These are phyloP conservation scores for Malurus alboscapulatus DNA, from an alignment of 2,113 vertebrate genomes.

Conservation along the genomic window DNA sequence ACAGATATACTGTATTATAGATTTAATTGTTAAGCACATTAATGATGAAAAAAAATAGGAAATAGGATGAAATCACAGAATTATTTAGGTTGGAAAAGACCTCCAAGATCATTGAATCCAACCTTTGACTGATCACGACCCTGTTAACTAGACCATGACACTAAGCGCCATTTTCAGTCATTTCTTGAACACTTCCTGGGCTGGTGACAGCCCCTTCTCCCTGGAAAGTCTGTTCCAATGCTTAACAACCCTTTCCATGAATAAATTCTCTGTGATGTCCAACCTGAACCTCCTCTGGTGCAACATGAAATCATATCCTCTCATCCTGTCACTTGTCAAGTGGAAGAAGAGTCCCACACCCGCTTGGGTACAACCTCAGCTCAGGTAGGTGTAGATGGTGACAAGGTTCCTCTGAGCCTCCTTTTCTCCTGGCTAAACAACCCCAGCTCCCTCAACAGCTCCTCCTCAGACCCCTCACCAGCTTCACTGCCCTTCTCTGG, in stretches of 20 bases:
- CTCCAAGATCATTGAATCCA: neutral
- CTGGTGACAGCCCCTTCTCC: neutral
- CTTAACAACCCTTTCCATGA: neutral
- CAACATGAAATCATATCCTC: neutral
- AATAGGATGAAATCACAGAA: neutral
- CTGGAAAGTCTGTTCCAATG: neutral
- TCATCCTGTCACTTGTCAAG: accelerated
- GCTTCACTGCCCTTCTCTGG: neutral
- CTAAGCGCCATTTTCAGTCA: neutral
- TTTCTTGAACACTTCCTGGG: neutral
- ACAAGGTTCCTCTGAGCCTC: neutral
- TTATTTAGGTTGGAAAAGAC: neutral
- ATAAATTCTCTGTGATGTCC: neutral
- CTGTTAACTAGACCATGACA: neutral
- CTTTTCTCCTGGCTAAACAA: neutral
- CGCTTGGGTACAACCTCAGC: neutral
- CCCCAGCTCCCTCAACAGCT: neutral
- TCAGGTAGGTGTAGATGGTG: neutral
- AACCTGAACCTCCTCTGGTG: neutral
- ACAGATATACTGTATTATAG: neutral
- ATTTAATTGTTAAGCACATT: neutral
- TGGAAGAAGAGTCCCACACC: neutral
- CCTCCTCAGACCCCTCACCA: neutral
- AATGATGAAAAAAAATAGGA: neutral
- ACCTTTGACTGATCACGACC: neutral